Evolutionary conservation across 2,888 invertebrate species (phyloP), one percentile per base, ranked within the genome.

Genomic region (Amiota mariae): DNA sequence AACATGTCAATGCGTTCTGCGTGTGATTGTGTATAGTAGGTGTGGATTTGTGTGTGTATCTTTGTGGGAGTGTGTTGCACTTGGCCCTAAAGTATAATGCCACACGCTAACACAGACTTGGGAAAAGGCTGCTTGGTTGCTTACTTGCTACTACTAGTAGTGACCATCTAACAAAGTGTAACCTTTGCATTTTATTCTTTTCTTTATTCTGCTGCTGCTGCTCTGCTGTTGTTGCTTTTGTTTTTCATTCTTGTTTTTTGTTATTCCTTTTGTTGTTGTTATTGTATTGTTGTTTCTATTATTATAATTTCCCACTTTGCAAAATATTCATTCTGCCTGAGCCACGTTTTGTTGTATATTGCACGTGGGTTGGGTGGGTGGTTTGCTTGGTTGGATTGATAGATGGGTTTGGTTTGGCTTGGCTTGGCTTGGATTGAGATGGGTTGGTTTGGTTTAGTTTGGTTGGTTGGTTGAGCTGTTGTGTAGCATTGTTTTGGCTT

Each of bases 401-500:
- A 18, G 48, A 10, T 66, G 49, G 46, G n/a, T 47, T 49, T 13
- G 12, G 11, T 46, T 64, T 51, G 24, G 18, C 48, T 47, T 64
- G 67, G 8, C 11, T 66, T n/a, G n/a, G n/a, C n/a, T n/a, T n/a
- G n/a, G n/a, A n/a, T n/a, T n/a, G n/a, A n/a, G n/a, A n/a, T n/a
- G n/a, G 49, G 18, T 18, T 51, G 24, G 18, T 64, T 47, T 64
- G 67, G 8, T 15, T 66, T 36, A 13, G 4, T 63, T 18, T 13
- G 63, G 1, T 8, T 36, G 13, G 4, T 63, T 18, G 24, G 63
- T 9, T 8, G 13, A 46, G 24, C 63, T 36, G 9, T 36, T 36
- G 36, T 54, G 6, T 8, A 54, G 59, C 76, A 77, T 71, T 77
- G 51, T 46, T 73, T 49, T 20, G 73, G 76, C 54, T 74, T 75